Evolutionary conservation across 2,113 vertebrate genomes (phyloP).

Genomic region (Hemibagrus wyckioides): DNA sequence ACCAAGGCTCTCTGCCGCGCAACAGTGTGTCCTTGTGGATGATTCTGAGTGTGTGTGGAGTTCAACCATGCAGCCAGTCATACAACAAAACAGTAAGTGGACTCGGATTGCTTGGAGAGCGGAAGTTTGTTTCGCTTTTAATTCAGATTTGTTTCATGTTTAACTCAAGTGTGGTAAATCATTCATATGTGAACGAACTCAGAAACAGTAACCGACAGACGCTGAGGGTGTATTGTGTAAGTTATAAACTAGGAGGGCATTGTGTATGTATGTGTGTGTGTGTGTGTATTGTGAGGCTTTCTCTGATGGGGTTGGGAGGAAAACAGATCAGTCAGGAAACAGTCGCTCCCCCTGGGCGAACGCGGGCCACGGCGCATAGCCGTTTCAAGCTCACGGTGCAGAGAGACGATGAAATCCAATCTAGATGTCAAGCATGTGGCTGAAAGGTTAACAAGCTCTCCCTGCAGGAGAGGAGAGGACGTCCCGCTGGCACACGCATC

Average conservation of each 20-base stretch:
- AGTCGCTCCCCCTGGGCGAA: constrained; percentile 72
- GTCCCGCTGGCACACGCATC: constrained; percentile 21
- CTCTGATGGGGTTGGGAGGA: constrained; percentile 65
- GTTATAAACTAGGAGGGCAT: constrained; percentile 60
- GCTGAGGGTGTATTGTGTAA: not conserved
- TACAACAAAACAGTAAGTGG: constrained; percentile 2
- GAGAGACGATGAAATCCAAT: constrained; percentile 73
- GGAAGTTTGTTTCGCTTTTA: too few relatives aligned
- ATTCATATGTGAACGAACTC: not conserved
- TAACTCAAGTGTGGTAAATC: not conserved
- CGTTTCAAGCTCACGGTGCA: constrained; percentile 58
- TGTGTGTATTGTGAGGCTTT: constrained; percentile 67
- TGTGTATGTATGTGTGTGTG: constrained; percentile 13
- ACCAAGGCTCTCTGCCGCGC: not conserved
- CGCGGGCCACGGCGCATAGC: constrained; percentile 61
- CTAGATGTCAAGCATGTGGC: constrained; percentile 63
- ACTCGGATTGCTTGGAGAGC: not conserved
- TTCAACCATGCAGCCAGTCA: not conserved
- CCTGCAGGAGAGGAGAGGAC: constrained; percentile 46
- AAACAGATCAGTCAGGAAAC: constrained; percentile 72
- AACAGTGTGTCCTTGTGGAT: not conserved
- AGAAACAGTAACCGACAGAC: not conserved
- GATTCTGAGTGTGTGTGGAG: constrained; percentile 6
- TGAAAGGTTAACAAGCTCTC: constrained; percentile 53
- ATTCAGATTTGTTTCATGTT: not conserved